Percentiles rank a stretch among this genome's conserved stretches.
phyloP scores from a whole-genome alignment of 2,113 vertebrate species.

The Oceanodroma tethys region DNA sequence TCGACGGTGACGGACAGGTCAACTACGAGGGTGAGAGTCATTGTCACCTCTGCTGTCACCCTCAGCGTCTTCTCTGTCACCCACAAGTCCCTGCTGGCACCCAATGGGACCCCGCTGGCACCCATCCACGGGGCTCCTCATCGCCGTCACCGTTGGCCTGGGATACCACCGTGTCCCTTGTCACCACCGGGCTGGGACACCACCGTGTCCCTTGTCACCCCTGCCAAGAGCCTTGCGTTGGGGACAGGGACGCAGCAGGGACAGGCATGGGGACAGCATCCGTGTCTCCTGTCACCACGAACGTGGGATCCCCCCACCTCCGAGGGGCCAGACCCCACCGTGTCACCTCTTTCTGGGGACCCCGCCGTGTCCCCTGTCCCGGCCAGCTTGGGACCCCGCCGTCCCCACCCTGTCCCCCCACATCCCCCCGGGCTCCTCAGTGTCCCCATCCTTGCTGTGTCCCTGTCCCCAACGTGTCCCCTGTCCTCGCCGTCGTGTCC shows the following conservation, averaged over 20 bases:
- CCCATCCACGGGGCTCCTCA: background rate
- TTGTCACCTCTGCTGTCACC: background rate
- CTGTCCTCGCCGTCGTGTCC: background rate
- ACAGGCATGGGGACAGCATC: background rate
- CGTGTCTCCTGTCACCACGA: background rate
- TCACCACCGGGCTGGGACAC: background rate
- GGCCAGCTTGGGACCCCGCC: background rate
- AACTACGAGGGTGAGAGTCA: slow-evolving; percentile 85
- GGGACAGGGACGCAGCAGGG: background rate
- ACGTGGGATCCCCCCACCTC: too few species aligned
- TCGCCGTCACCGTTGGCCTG: background rate
- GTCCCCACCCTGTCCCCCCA: background rate
- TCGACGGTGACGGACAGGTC: slow-evolving; percentile 88
- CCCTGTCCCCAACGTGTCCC: too few species aligned
- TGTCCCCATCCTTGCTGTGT: too few species aligned
- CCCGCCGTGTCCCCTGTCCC: background rate
- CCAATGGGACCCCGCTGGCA: background rate
- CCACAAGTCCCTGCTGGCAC: background rate
- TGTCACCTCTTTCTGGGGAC: background rate
- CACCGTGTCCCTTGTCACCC: background rate
- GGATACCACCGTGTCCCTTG: background rate
- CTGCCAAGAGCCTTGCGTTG: background rate
- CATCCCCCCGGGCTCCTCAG: too few species aligned
- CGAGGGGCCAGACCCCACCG: background rate
- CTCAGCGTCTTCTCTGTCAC: background rate